phyloP scores from a whole-genome alignment of 2,797 vertebrate genomes.

The Sebastes nivosus region DNA sequence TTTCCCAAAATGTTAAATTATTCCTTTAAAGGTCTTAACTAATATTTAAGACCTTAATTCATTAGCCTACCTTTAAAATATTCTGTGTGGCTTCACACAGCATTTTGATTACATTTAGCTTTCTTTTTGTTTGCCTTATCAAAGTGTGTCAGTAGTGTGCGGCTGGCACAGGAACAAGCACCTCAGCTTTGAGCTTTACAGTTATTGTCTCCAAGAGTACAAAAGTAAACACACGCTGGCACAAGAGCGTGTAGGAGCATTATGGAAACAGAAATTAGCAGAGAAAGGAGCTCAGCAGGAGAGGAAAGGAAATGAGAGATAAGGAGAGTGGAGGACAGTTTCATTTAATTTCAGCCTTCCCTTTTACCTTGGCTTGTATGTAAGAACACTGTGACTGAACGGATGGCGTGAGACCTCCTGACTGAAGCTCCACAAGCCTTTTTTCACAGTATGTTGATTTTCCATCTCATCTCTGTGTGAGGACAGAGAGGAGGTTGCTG shows the following conservation, averaged over 20 bases:
- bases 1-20: background rate
- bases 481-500: conserved; percentile 24
- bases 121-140: conserved; percentile 50
- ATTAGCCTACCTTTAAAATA: background rate
- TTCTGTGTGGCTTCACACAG: conserved; percentile 9
- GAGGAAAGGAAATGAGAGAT: conserved; percentile 26
- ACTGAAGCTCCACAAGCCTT: conserved; percentile 48
- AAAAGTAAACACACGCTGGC: conserved; percentile 56
- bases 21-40: too few relatives aligned
- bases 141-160: conserved; percentile 52
- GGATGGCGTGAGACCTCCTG: conserved; percentile 25
- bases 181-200: conserved; percentile 36
- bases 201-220: conserved; percentile 37
- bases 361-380: conserved; percentile 18
- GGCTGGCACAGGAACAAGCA: conserved; percentile 45
- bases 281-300: conserved; percentile 31
- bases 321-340: conserved; percentile 27
- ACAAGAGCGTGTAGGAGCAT: background rate
- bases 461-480: conserved; percentile 56
- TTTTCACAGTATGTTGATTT: conserved; percentile 63
- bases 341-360: conserved; percentile 36
- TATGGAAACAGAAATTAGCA: conserved; percentile 39
- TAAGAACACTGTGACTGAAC: conserved; percentile 5
- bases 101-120: conserved; percentile 39
- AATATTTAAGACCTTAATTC: background rate